Conservation (phyloP, 2,888 invertebrate species). For the Lasioglossum calceatum region DNA sequence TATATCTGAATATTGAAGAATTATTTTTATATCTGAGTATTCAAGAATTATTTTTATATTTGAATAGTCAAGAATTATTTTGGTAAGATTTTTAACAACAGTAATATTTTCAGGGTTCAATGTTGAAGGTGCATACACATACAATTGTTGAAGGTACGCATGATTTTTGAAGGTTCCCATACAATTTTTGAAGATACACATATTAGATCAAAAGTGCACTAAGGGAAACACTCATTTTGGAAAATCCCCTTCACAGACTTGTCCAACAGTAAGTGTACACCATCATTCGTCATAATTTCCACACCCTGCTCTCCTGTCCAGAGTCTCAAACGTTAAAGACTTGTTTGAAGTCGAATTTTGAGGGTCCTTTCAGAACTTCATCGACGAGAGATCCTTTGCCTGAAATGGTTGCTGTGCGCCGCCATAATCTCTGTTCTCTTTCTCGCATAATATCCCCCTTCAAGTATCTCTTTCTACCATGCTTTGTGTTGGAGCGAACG, state of each 20-base stretch:
- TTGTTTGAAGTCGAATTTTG: slow-evolving; percentile 36
- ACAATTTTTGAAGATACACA: too few relatives aligned
- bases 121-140: too few relatives aligned
- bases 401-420: neutral
- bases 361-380: slow-evolving; percentile 27
- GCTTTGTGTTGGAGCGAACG: neutral
- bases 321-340: neutral
- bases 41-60: neutral
- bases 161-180: too few relatives aligned
- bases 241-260: neutral
- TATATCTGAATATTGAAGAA: too few relatives aligned
- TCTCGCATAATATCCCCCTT: neutral
- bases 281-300: neutral
- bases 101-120: neutral
- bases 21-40: too few relatives aligned
- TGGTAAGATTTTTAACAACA: neutral
- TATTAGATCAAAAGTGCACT: too few relatives aligned
- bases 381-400: slow-evolving; percentile 7
- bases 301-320: neutral
- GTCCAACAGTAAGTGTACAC: neutral
- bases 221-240: too few relatives aligned
- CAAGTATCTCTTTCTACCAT: neutral
- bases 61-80: neutral
- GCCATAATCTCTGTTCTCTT: slow-evolving; percentile 4
- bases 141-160: too few relatives aligned